These are phyloP conservation scores for Willisornis vidua DNA, from an alignment of 2,113 vertebrate genomes.

Conservation along the genomic window DNA sequence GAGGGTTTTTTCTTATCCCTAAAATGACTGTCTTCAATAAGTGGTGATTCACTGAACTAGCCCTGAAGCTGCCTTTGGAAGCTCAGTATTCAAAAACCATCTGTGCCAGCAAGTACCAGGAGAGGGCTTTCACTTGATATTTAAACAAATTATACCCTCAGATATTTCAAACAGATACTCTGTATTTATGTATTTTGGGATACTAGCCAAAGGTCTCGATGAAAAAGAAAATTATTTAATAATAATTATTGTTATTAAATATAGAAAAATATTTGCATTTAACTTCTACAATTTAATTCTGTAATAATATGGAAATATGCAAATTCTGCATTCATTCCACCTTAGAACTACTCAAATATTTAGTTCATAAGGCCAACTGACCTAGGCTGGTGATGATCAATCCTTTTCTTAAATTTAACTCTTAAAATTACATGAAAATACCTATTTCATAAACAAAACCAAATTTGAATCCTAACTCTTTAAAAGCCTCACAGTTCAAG, in stretches of 20 bases:
- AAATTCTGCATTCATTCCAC: neutral
- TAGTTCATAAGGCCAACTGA: neutral
- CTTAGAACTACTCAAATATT: neutral
- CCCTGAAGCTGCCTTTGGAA: conserved; percentile 61
- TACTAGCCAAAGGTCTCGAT: conserved; percentile 42
- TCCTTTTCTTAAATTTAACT: neutral
- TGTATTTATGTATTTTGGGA: conserved; percentile 53
- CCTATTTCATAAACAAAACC: neutral
- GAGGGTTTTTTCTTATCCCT: conserved; percentile 35
- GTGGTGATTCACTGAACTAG: conserved; percentile 62
- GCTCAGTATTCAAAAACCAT: conserved; percentile 70
- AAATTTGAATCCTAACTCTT: neutral
- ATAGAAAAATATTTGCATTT: neutral
- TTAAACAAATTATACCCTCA: conserved; percentile 64
- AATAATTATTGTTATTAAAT: neutral
- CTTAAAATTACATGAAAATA: neutral
- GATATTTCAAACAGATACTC: conserved; percentile 57
- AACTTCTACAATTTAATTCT: neutral
- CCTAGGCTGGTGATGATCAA: neutral
- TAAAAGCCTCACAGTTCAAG: neutral
- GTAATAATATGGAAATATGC: neutral
- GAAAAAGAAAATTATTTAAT: neutral
- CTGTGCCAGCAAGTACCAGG: conserved; percentile 71
- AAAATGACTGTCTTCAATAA: conserved; percentile 47
- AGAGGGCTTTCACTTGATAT: conserved; percentile 63